Conservation (phyloP, 1,140 invertebrate species). For the Meloidogyne exigua region DNA sequence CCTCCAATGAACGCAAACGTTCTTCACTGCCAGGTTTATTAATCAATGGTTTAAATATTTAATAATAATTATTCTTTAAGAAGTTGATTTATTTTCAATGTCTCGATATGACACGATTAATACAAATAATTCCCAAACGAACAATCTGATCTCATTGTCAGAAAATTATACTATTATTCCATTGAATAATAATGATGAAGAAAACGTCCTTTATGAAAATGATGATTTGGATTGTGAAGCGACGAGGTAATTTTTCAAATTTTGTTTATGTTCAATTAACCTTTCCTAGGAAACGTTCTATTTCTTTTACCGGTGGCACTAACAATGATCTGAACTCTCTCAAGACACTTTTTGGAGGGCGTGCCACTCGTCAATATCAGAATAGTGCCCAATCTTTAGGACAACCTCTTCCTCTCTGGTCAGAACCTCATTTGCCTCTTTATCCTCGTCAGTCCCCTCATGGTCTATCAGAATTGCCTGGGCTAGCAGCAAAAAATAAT, state of each 20-base stretch:
- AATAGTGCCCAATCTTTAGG: not conserved
- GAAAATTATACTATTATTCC: constrained; percentile 1
- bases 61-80: not conserved
- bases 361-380: not conserved
- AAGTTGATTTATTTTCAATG: constrained; percentile 5
- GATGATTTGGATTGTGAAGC: not conserved
- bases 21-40: not conserved
- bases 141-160: not conserved
- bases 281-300: constrained; percentile 25
- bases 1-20: not conserved
- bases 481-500: not conserved
- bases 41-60: not conserved
- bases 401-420: not conserved
- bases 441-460: not conserved
- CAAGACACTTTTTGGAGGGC: not conserved
- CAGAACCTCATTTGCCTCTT: constrained; percentile 6
- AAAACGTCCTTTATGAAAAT: not conserved
- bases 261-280: not conserved
- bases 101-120: not conserved
- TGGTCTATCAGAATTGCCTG: not conserved
- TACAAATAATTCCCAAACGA: not conserved
- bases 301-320: constrained; percentile 15
- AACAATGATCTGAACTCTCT: not conserved
- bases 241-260: constrained; percentile 4
- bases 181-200: not conserved